Conservation (phyloP, 2,888 invertebrate species). For the Cantharis rustica region DNA sequence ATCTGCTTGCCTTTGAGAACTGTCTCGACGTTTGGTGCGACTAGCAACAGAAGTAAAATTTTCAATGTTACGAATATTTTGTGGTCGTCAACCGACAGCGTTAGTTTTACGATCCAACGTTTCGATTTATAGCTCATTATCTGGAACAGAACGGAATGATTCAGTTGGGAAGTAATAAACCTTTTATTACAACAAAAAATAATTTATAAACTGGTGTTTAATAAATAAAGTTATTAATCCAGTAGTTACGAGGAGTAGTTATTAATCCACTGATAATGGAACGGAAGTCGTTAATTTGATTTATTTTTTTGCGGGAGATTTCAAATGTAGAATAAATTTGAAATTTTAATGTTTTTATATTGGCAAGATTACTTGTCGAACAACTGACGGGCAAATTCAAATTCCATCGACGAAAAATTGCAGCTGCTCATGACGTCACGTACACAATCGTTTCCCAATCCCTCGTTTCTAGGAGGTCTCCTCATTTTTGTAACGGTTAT, state of each 20-base stretch:
- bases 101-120: background rate
- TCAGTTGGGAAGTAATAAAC: background rate
- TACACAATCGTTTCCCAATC: conserved; percentile 10
- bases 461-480: conserved; percentile 20
- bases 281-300: background rate
- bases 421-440: conserved; percentile 35
- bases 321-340: background rate
- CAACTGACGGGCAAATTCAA: conserved; percentile 23
- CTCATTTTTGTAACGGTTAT: conserved; percentile 32
- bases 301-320: background rate
- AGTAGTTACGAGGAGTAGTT: background rate
- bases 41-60: background rate
- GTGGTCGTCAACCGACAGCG: background rate
- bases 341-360: conserved; percentile 1
- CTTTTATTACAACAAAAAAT: background rate
- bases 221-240: background rate
- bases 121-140: background rate
- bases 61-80: background rate
- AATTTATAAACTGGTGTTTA: background rate
- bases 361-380: conserved; percentile 13
- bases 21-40: background rate
- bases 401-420: conserved; percentile 5
- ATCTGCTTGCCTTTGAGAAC: background rate
- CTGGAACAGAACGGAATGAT: background rate
- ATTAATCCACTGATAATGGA: background rate